Base-by-base conservation (phyloP, 2,888 invertebrate species). In the Byasa hedistus region DNA sequence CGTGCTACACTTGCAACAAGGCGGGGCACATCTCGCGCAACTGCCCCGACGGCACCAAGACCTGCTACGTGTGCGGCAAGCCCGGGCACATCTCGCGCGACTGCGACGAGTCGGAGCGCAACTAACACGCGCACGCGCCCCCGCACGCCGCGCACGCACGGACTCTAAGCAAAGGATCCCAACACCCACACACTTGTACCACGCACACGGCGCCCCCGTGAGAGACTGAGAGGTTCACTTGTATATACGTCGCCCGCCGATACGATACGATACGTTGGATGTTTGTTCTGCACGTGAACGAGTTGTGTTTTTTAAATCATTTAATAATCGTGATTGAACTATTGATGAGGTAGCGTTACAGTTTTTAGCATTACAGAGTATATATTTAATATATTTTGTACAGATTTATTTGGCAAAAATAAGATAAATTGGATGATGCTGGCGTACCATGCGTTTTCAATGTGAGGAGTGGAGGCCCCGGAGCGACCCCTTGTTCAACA, bases 1-100 rank as follows among this genome's bases (percentile, higher is more conserved):
- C 96, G 62, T 98, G 98, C 94, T 98, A 98, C 94, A 98, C 97
- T 92, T 98, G 98, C 94, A 96, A 96, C 93, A 97, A 97, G 93
- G 94, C 96, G 73, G 98, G 98, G 73, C 98, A 98, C 93, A 96
- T 98, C 87, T 97, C 96, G 65, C 95, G 96, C 86, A 95, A 94
- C 91, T 96, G 96, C 92, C 96, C 96, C 73, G 96, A 96, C 86
- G 94, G 94, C 95, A 96, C 94, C 81, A 96, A 97, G 93, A 96
- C 96, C 78, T 98, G 98, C 94, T 98, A 97, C 92, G 95, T 95
- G 83, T 98, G 98, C 93, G 96, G 97, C 92, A 96, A 98, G 91
- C 94, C 95, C 74, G 97, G 97, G 73, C 97, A 97, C 93, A 95
- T 97, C 93, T 96, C 96, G 91, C 96, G 97, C 85, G 97, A 97